phyloP scores from a whole-genome alignment of 2,797 vertebrate genomes.

The Coranthus polyacanthus region DNA sequence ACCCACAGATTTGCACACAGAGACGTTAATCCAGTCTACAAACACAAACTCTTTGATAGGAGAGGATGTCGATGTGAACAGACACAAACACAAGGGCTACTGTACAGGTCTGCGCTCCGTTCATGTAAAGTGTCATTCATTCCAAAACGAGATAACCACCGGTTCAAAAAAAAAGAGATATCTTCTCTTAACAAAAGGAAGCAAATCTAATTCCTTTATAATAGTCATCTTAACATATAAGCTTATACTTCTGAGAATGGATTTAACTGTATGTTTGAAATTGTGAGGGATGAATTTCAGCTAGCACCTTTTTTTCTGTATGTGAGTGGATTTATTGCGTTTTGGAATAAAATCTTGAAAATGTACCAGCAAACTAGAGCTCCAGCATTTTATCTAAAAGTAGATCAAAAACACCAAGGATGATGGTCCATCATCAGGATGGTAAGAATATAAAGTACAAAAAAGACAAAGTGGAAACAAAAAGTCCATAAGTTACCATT shows the following conservation, averaged over 20 bases:
- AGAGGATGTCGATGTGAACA: conserved; percentile 54
- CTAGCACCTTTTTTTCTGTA: conserved; percentile 67
- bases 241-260: conserved; percentile 36
- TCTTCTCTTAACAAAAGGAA: conserved; percentile 45
- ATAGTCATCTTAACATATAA: conserved; percentile 47
- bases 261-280: conserved; percentile 44
- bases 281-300: conserved; percentile 60
- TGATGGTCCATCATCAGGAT: conserved; percentile 59
- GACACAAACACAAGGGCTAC: conserved; percentile 68
- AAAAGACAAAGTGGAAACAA: conserved; percentile 55
- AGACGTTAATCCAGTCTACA: conserved; percentile 72
- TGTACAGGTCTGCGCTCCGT: conserved; percentile 75
- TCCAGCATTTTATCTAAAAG: conserved; percentile 77
- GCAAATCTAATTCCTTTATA: conserved; percentile 39
- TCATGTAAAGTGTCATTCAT: conserved; percentile 65
- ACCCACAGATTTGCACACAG: conserved; percentile 70
- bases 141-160: conserved; percentile 70
- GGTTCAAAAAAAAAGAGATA: conserved; percentile 40
- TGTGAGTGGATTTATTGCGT: conserved; percentile 70
- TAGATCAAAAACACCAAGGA: conserved; percentile 59
- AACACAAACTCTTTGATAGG: conserved; percentile 71
- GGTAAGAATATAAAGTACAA: conserved; percentile 71
- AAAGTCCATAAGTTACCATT: conserved; percentile 73
- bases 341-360: conserved; percentile 73
- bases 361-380: conserved; percentile 72